phyloP scores from a whole-genome alignment of 2,888 invertebrate species.

The Drosophila mercatorum region DNA sequence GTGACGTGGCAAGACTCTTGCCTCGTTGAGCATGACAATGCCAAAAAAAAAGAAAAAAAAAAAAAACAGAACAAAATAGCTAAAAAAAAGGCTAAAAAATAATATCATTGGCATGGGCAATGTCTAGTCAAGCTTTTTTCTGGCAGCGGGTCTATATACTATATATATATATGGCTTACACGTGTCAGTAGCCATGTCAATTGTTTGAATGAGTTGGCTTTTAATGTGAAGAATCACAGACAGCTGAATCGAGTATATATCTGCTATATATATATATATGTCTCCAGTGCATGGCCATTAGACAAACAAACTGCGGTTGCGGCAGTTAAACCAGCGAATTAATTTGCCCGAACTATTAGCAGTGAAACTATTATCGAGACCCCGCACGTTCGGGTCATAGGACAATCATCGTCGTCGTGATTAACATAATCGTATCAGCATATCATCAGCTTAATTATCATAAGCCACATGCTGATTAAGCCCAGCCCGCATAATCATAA shows the following conservation, averaged over 20 bases:
- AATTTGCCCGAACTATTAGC: slow-evolving; percentile 32
- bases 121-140: slow-evolving; percentile 53
- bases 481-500: slow-evolving; percentile 54
- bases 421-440: slow-evolving; percentile 47
- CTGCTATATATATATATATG: not conserved
- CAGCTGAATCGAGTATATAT: slow-evolving; percentile 9
- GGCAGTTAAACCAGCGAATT: slow-evolving; percentile 36
- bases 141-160: not conserved
- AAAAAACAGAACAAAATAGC: not conserved
- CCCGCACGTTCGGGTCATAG: slow-evolving; percentile 7
- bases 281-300: slow-evolving; percentile 3
- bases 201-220: slow-evolving; percentile 62
- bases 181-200: slow-evolving; percentile 78
- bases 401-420: slow-evolving; percentile 22
- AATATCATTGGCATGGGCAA: slow-evolving; percentile 24
- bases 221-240: slow-evolving; percentile 30
- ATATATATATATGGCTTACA: slow-evolving; percentile 55
- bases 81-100: slow-evolving; percentile 5
- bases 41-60: slow-evolving; percentile 40
- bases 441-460: slow-evolving; percentile 54
- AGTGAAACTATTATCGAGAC: slow-evolving; percentile 13
- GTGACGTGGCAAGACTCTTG: slow-evolving; percentile 63
- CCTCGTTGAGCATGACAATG: slow-evolving; percentile 70
- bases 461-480: slow-evolving; percentile 57
- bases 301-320: slow-evolving; percentile 15